Percentiles rank a stretch among this genome's conserved stretches.
Evolutionary conservation across 2,888 invertebrate genomes (phyloP).

Genomic region (Pollenia labialis): DNA sequence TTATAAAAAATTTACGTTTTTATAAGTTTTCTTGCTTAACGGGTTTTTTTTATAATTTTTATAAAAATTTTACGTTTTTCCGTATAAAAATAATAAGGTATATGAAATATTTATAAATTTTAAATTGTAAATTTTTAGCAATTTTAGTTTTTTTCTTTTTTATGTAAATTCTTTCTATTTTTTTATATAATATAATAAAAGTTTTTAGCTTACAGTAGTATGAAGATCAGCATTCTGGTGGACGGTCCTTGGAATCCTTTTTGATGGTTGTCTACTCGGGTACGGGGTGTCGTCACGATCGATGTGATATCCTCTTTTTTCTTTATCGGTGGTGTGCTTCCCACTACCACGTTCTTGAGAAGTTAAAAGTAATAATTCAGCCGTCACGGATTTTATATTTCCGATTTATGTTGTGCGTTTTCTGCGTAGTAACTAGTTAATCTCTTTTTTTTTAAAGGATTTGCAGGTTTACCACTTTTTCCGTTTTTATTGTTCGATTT

Average conservation of each 20-base stretch:
- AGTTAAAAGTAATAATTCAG: neutral
- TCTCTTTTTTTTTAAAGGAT: neutral
- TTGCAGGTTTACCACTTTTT: too few species aligned
- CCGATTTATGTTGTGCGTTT: neutral
- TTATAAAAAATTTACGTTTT: slow-evolving; percentile 9
- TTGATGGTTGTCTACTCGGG: slow-evolving; percentile 1
- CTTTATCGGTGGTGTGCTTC: neutral
- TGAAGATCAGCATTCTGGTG: too few species aligned
- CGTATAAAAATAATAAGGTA: slow-evolving; percentile 3
- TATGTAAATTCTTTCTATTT: neutral
- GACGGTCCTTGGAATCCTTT: slow-evolving; percentile 12
- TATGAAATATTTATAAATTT: slow-evolving; percentile 3
- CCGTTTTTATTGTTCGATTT: too few species aligned
- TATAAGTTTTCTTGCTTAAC: slow-evolving; percentile 11
- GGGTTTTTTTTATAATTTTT: neutral
- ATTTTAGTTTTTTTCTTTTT: neutral
- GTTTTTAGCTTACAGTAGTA: slow-evolving; percentile 2
- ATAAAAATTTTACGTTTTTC: neutral
- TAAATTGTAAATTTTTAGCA: neutral
- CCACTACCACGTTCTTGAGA: neutral
- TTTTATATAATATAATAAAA: slow-evolving; percentile 1
- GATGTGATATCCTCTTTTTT: neutral
- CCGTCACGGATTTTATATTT: neutral
- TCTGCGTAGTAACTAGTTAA: neutral
- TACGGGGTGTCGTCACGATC: neutral